These are phyloP conservation scores for Microctenopoma lineatum DNA, from an alignment of 2,797 vertebrate genomes.

Conservation along the genomic window DNA sequence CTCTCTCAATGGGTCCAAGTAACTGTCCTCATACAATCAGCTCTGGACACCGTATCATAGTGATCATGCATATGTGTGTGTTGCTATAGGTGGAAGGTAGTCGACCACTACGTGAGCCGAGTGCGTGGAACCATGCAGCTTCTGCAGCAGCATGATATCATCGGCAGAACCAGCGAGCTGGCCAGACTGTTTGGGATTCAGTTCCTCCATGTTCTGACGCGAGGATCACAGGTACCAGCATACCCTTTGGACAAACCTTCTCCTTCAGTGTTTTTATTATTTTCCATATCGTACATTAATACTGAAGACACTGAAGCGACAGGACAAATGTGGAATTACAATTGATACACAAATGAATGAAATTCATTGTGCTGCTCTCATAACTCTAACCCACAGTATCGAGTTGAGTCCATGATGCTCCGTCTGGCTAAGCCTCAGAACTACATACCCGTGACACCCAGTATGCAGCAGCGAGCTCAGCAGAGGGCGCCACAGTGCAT, in stretches of 20 bases:
- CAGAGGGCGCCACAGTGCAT: conserved; percentile 93
- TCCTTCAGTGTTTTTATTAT: background rate
- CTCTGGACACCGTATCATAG: background rate
- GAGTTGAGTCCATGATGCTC: conserved; percentile 99
- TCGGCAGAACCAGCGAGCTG: conserved; percentile 96
- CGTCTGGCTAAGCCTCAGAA: conserved; percentile 97
- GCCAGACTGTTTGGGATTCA: conserved; percentile 97
- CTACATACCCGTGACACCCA: conserved; percentile 94
- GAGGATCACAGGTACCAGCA: conserved; percentile 91
- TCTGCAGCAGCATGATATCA: conserved; percentile 92
- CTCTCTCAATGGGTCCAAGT: background rate
- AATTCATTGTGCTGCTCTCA: background rate
- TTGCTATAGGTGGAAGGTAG: conserved; percentile 92
- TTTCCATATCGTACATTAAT: too few relatives aligned
- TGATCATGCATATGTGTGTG: conserved; percentile 11
- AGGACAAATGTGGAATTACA: too few relatives aligned
- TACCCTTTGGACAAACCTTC: background rate
- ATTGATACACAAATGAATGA: background rate
- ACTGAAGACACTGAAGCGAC: too few relatives aligned
- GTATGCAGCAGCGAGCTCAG: conserved; percentile 91
- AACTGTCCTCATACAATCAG: background rate
- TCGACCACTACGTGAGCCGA: conserved; percentile 93
- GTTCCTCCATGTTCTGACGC: conserved; percentile 95
- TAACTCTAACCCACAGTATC: conserved; percentile 84
- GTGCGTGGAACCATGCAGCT: conserved; percentile 91